Evolutionary conservation across 1,140 invertebrate genomes (phyloP).

Genomic region (Lepidurus packardi): DNA sequence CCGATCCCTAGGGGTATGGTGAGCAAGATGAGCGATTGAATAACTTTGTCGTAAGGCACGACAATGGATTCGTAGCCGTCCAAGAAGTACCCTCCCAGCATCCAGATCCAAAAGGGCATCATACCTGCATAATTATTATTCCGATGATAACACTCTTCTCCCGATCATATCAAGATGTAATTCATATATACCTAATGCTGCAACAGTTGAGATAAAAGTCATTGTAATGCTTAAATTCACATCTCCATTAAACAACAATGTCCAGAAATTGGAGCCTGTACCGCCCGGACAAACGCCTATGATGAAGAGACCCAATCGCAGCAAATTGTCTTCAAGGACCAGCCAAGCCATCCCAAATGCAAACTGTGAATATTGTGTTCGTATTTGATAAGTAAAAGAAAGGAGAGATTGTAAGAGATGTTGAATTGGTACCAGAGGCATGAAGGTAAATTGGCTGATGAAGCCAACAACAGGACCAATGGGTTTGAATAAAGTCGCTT

Average conservation of each 20-base stretch:
- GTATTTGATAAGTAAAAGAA: not conserved
- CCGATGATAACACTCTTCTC: not conserved
- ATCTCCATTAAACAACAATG: slow-evolving; percentile 78
- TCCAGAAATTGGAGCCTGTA: slow-evolving; percentile 92
- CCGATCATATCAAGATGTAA: not conserved
- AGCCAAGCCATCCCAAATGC: slow-evolving; percentile 30
- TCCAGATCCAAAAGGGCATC: slow-evolving; percentile 91
- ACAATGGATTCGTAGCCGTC: slow-evolving; percentile 60
- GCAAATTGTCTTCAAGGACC: slow-evolving; percentile 37
- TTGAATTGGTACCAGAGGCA: slow-evolving; percentile 65
- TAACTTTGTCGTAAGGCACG: slow-evolving; percentile 76
- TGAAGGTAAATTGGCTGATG: slow-evolving; percentile 74
- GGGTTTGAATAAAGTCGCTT: slow-evolving; percentile 62
- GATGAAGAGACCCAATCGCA: slow-evolving; percentile 84
- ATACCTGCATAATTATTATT: slow-evolving; percentile 57
- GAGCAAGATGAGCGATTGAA: slow-evolving; percentile 64
- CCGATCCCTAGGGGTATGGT: slow-evolving; percentile 78
- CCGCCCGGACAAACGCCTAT: slow-evolving; percentile 85
- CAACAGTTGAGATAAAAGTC: slow-evolving; percentile 80
- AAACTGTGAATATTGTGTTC: slow-evolving; percentile 30
- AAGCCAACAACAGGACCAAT: slow-evolving; percentile 77
- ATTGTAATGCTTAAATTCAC: slow-evolving; percentile 84
- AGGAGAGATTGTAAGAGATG: not conserved
- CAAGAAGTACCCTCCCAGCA: slow-evolving; percentile 69
- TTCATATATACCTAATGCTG: slow-evolving; percentile 63